These are phyloP conservation scores for Gastrophryne carolinensis DNA, from an alignment of 2,797 vertebrate genomes.

Conservation along the genomic window DNA sequence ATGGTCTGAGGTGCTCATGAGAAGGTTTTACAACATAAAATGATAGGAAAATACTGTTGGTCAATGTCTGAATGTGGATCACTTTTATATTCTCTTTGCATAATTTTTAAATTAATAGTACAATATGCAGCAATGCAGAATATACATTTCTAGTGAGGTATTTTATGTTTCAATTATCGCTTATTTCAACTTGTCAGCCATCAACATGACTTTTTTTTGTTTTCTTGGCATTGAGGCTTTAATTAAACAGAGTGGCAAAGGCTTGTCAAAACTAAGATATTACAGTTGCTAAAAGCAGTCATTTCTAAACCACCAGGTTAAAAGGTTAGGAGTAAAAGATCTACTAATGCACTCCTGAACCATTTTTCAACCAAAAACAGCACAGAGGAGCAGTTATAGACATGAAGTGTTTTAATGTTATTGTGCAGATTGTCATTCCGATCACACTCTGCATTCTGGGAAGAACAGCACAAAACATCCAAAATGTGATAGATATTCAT, in stretches of 20 bases:
- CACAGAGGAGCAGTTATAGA: not conserved
- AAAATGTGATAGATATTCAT: no score
- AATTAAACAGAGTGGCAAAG: constrained; percentile 52
- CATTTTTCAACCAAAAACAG: constrained; percentile 41
- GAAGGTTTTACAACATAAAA: no score
- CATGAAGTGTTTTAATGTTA: not conserved
- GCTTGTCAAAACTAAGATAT: constrained; percentile 44
- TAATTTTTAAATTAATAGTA: not conserved
- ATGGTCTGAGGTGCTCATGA: no score
- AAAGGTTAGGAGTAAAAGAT: constrained; percentile 49
- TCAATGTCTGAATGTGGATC: no score
- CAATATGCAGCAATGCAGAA: not conserved
- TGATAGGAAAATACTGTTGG: no score
- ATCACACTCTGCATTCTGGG: not conserved
- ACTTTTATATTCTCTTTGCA: no score
- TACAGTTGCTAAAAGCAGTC: constrained; percentile 43
- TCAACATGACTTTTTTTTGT: constrained; percentile 24
- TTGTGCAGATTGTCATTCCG: not conserved
- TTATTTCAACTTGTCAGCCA: constrained; percentile 41
- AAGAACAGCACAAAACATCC: no score
- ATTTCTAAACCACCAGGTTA: constrained; percentile 46
- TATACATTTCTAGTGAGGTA: constrained; percentile 9
- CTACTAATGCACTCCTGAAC: constrained; percentile 46
- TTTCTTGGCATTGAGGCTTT: constrained; percentile 46
- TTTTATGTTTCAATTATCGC: constrained; percentile 33